Evolutionary conservation across 2,797 vertebrate genomes (phyloP).

Genomic region (Chrosomus eos): DNA sequence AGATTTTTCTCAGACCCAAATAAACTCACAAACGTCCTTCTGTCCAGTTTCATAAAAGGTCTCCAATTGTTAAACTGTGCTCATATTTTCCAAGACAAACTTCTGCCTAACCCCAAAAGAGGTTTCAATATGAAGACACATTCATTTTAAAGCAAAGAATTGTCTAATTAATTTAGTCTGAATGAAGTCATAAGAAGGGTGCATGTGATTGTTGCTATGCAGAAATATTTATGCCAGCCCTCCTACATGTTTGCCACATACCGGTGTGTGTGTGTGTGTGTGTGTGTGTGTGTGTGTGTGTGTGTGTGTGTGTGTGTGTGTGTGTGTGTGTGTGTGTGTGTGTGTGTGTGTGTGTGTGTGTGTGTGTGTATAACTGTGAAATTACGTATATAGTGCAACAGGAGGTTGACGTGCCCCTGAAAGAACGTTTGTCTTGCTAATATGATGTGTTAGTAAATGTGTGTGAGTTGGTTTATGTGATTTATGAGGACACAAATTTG

Average conservation of each 20-base stretch:
- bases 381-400: neutral
- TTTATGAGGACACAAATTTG: too few relatives aligned
- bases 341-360: neutral
- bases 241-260: conserved; percentile 9
- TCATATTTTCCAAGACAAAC: neutral
- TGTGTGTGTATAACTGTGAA: neutral
- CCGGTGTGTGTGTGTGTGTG: neutral
- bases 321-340: neutral
- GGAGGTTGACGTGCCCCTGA: conserved; percentile 7
- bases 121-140: neutral
- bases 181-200: neutral
- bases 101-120: neutral
- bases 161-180: too few relatives aligned
- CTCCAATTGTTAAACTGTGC: neutral
- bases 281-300: neutral
- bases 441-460: neutral
- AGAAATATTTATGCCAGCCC: neutral
- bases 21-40: too few relatives aligned
- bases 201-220: neutral
- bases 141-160: neutral
- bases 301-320: neutral
- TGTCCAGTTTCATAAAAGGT: neutral
- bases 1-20: too few relatives aligned
- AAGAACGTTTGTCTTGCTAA: neutral
- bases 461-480: too few relatives aligned